A percentile compares a stretch with the other conserved stretches of the same genome.
Evolutionary conservation across 2,797 vertebrate species (phyloP).

Genomic region (Pseudochirops cupreus): DNA sequence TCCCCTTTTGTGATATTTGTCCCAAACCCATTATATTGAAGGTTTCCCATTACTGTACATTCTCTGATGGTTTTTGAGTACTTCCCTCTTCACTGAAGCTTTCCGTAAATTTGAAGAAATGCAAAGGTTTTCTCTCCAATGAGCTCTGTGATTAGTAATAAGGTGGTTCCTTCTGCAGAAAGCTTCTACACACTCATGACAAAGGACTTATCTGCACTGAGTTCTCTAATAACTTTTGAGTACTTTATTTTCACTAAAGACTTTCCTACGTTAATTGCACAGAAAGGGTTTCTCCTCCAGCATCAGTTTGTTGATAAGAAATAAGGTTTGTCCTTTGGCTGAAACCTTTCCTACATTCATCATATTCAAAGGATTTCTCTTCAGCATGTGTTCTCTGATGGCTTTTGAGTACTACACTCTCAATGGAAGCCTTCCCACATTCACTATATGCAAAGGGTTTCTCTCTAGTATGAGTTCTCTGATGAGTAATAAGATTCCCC

Average conservation of each 20-base stretch:
- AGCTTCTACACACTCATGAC: constrained; percentile 19
- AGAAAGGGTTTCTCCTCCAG: too few relatives aligned
- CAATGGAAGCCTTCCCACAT: not conserved
- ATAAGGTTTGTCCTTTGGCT: not conserved
- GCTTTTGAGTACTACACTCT: constrained; percentile 23
- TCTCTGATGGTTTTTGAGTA: not conserved
- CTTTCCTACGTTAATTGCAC: not conserved
- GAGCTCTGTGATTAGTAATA: not conserved
- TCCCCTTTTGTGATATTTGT: not conserved
- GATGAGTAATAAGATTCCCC: not conserved
- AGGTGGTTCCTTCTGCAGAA: not conserved
- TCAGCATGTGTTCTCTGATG: constrained; percentile 22
- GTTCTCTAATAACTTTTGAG: constrained; percentile 44
- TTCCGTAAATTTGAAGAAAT: not conserved
- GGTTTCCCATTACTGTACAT: not conserved
- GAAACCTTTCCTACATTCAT: constrained; percentile 27
- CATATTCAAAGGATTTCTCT: constrained; percentile 44
- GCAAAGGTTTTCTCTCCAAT: not conserved
- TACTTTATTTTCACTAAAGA: not conserved
- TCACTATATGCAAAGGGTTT: not conserved
- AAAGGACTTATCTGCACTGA: constrained; percentile 40
- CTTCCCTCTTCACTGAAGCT: not conserved
- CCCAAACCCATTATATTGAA: not conserved
- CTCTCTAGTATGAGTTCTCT: not conserved
- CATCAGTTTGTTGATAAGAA: not conserved